Conservation (phyloP, 1,140 invertebrate genomes). For the Anoplolepis gracilipes region DNA sequence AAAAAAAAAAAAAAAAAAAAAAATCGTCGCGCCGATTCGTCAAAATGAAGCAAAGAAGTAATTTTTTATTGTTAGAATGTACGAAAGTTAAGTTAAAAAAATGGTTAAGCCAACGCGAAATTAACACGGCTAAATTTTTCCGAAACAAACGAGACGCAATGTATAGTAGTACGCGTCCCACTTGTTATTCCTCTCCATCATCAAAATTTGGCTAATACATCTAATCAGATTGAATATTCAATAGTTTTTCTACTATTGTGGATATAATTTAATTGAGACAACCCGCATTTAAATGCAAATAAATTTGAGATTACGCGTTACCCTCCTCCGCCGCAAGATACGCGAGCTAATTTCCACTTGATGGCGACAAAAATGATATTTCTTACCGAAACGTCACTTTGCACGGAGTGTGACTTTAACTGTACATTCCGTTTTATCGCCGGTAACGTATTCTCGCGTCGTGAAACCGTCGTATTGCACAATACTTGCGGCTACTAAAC, state of each 20-base stretch:
- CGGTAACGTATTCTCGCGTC: neutral
- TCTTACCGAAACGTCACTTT: neutral
- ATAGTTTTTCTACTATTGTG: conserved; percentile 21
- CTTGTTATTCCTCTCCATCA: neutral
- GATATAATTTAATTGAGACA: neutral
- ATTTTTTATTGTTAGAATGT: conserved; percentile 24
- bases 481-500: conserved; percentile 19
- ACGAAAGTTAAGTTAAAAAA: conserved; percentile 21
- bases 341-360: neutral
- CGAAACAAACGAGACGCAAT: conserved; percentile 17
- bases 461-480: conserved; percentile 33
- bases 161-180: neutral
- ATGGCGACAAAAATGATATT: neutral
- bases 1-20: conserved; percentile 61
- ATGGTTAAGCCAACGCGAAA: neutral
- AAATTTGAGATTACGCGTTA: conserved; percentile 45
- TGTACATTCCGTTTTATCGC: neutral
- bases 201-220: neutral
- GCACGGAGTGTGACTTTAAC: neutral
- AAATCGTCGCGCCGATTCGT: conserved; percentile 33
- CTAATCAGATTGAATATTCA: conserved; percentile 5
- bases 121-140: conserved; percentile 26
- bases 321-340: neutral
- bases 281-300: conserved; percentile 51
- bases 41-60: conserved; percentile 59